Evolutionary conservation across 2,888 invertebrate genomes (phyloP), one percentile per base, ranked within the genome.

Genomic region (Metacarcinus magister): DNA sequence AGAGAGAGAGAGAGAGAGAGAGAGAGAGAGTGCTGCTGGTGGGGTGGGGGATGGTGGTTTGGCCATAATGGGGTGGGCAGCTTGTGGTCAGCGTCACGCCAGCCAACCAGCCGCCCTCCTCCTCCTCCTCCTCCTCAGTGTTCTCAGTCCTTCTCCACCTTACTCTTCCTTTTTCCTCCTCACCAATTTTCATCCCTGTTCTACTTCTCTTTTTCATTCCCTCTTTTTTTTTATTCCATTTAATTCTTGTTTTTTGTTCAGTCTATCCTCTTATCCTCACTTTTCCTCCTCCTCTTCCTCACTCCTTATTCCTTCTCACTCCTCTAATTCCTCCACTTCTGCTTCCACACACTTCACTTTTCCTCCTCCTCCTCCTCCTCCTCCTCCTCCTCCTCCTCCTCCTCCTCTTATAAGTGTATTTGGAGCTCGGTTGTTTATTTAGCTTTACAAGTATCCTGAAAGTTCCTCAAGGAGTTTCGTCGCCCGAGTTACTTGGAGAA

Each of bases 1-100:
- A 82, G 28, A 82, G 82, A 82, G 82, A 82, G 82, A 82, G 82
- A 82, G 82, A 82, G 82, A 82, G 82, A 82, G 82, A 82, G 82
- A 82, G 82, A 82, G 82, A 82, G 82, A 32, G 60, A 60, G 60
- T 2, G 60, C 2, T 7, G 60, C 2, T 10, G 2, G 10, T 16
- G 16, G 60, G 60, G 67, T 67, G 67, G 67, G n/a, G 67, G 16
- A 4, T 1, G 67, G 54, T 54, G 2, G 54, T 10, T 54, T 54
- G n/a, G 67, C n/a, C 67, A 67, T 67, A 23, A 67, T 67, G 67
- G n/a, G 67, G 7, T 67, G 67, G 67, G 67, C 67, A 67, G 67
- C 67, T 67, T 67, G 67, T 67, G 67, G 67, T 67, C 67, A 67
- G 67, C 67, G 23, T 23, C 23, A 67, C 67, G 23, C 19, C 67